Evolutionary conservation across 2,888 invertebrate genomes (phyloP).

Genomic region (Listrodromus nycthemerus): DNA sequence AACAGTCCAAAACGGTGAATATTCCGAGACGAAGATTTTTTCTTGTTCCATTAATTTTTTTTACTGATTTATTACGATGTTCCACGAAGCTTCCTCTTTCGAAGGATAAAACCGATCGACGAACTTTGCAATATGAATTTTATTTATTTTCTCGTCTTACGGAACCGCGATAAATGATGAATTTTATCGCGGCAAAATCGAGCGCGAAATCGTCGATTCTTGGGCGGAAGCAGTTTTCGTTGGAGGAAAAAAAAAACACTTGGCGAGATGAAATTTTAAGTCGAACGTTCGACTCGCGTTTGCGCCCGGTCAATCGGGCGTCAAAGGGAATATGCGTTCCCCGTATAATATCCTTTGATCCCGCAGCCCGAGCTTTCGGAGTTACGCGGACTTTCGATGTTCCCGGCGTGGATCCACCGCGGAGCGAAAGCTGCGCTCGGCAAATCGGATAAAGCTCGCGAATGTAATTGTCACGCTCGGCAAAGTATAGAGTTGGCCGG

Average conservation of each 20-base stretch:
- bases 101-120: too few species aligned
- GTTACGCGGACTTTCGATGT: not conserved
- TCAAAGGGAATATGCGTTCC: slow-evolving; percentile 27
- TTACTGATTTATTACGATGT: too few species aligned
- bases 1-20: too few species aligned
- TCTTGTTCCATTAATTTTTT: too few species aligned
- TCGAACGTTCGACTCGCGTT: slow-evolving; percentile 19
- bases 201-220: not conserved
- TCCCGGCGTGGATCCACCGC: not conserved
- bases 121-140: too few species aligned
- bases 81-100: too few species aligned
- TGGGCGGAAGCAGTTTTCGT: not conserved
- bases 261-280: slow-evolving; percentile 36
- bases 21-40: too few species aligned
- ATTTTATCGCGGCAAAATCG: too few species aligned
- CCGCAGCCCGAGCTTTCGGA: not conserved
- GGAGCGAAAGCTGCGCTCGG: slow-evolving; percentile 26
- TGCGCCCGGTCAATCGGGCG: slow-evolving; percentile 10
- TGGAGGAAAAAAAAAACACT: not conserved
- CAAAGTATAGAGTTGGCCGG: slow-evolving; percentile 22
- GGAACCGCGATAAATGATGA: too few species aligned
- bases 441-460: slow-evolving; percentile 73
- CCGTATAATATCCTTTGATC: slow-evolving; percentile 31
- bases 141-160: too few species aligned
- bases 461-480: slow-evolving; percentile 71